Evolutionary conservation across 2,888 invertebrate genomes (phyloP), one percentile per base, ranked within the genome.

Genomic region (Magallana nippona): DNA sequence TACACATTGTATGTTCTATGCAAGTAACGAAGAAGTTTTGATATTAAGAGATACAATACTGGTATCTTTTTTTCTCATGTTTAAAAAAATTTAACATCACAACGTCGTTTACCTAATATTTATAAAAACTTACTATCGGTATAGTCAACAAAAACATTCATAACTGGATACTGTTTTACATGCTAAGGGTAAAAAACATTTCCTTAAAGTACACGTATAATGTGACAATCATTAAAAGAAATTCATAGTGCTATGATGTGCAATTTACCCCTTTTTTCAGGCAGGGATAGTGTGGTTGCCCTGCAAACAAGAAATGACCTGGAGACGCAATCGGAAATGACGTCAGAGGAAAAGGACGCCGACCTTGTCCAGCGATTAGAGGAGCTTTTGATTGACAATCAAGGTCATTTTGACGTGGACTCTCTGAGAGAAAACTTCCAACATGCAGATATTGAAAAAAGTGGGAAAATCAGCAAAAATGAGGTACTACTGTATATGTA

Each of bases 271-370:
- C 0, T 60, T 60, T 78, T 10, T 13, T 13, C 55, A 92, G 93
- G 93, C 10, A 87, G 94, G n/a, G 94, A 93, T 86, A 93, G 93
- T 83, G 93, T 94, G 11, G 80, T 90, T 81, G 93, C 93, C 0
- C 89, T 91, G 86, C 89, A 89, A 56, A 81, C 88, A 17, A 84
- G 90, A 13, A 92, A 92, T 81, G 91, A 92, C 83, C 83, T 90
- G 13, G 87, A 88, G 15, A 82, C 88, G 10, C 84, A 87, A 32
- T 77, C 83, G 22, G 88, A 87, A 27, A 84, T 91, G 80, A 88
- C 90, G 0, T 88, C 88, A 57, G 94, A 94, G 60, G 89, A 92
- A 78, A 85, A 89, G 10, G 94, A 94, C 85, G 88, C 89, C 1
- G 93, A 94, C 79, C 86, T 93, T 60, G 55, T 92, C n/a, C 85